These are phyloP conservation scores for Phocoena phocoena DNA, from an alignment of 2,113 vertebrate species.

Conservation along the genomic window DNA sequence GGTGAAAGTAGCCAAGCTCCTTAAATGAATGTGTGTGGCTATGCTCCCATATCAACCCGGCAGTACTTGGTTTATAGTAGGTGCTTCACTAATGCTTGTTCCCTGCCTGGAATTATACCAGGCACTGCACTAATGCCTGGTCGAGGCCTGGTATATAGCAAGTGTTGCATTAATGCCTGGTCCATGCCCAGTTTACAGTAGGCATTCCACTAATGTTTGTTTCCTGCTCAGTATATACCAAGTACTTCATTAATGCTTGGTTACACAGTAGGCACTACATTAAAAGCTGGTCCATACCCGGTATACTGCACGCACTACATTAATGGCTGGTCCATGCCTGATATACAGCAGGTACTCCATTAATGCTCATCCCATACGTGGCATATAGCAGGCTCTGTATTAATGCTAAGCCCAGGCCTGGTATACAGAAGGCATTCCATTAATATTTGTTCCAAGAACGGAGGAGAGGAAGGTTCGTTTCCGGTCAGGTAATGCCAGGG, in stretches of 20 bases:
- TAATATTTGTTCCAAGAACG: not conserved
- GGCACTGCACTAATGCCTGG: not conserved
- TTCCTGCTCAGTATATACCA: no score
- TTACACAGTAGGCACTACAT: no score
- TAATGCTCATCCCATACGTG: not conserved
- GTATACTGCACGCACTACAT: not conserved
- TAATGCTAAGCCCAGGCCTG: not conserved
- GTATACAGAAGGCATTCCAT: not conserved
- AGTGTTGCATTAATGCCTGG: not conserved
- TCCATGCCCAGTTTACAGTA: not conserved
- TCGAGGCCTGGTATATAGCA: not conserved
- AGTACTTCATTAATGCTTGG: not conserved
- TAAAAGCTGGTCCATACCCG: not conserved
- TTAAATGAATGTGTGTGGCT: not conserved
- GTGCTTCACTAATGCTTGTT: not conserved
- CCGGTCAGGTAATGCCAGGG: not conserved
- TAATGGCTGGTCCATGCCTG: not conserved
- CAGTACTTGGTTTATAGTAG: not conserved
- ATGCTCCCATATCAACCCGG: not conserved
- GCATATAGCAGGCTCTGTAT: not conserved
- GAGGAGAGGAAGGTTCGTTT: not conserved
- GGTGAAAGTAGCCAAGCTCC: not conserved
- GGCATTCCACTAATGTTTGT: not conserved
- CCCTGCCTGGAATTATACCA: not conserved
- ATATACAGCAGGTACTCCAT: not conserved